phyloP scores from a whole-genome alignment of 2,888 invertebrate species.

The Tinea pellionella region DNA sequence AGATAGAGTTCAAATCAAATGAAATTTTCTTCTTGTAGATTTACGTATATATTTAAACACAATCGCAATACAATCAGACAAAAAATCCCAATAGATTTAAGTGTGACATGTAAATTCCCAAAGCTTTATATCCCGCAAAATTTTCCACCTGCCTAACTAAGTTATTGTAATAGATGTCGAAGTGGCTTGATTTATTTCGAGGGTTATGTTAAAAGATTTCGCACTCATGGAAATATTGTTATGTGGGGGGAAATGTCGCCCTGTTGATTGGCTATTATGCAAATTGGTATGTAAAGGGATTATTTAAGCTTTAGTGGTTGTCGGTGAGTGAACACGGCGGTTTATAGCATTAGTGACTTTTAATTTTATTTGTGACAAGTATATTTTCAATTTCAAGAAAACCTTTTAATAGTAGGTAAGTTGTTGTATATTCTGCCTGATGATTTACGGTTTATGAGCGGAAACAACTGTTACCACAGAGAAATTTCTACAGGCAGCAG shows the following conservation, averaged over 20 bases:
- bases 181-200: slow-evolving; percentile 13
- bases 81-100: neutral
- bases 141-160: slow-evolving; percentile 10
- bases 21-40: no score
- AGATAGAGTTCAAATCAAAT: no score
- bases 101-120: slow-evolving; percentile 2
- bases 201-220: slow-evolving; percentile 7
- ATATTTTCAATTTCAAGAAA: no score
- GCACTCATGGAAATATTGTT: slow-evolving; percentile 7
- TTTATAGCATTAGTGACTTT: neutral
- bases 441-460: no score
- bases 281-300: slow-evolving; percentile 40
- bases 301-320: slow-evolving; percentile 7
- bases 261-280: slow-evolving; percentile 50
- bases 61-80: neutral
- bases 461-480: no score
- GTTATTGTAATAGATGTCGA: slow-evolving; percentile 1
- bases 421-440: no score
- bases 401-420: no score
- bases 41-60: no score
- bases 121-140: neutral
- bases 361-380: no score
- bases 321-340: neutral
- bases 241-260: slow-evolving; percentile 16
- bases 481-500: no score